Base-by-base conservation (phyloP, 2,113 vertebrate genomes). In the Eonycteris spelaea region DNA sequence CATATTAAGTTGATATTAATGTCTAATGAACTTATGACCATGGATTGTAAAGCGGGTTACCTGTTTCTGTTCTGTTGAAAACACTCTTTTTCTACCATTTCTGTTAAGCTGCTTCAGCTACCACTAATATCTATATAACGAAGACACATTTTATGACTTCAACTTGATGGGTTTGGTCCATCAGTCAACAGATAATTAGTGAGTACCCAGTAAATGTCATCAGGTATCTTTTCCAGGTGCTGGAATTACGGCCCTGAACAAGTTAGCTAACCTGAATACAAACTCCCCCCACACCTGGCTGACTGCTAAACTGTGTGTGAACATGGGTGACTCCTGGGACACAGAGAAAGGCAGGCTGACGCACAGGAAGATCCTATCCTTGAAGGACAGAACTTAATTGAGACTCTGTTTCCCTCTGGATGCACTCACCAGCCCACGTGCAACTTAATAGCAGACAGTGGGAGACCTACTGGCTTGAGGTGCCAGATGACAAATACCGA, bases 41-140 rank as follows among this genome's bases (percentile, higher is more conserved):
- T 12, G 33, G 65, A 57, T 40, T 91, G 40, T 71, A 21, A 30
- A 87, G 30, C 7, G 71, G 3, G 1, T 71, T 89, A 61, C 18
- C 80, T 55, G 21, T 2, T 80, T 71, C 70, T 53, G 11, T 5
- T 59, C n/a, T 78, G n/a, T 94, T 61, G 28, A 48, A 86, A 77
- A 96, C 10, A 55, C 26, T 80, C 43, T 51, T 73, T 91, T 73
- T 16, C n/a, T 87, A 67, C 73, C 30, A 65, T 61, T 61, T 15
- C 26, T 53, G 68, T 38, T 13, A 86, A 55, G 7, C 3, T 7
- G 78, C 10, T 92, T 90, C 33, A 59, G 84, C 30, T 63, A 67
- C 4, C 13, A 61, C 19, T 61, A 70, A 88, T 55, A 1, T 24
- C 30, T 77, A 35, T n/a, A 24, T 53, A 92, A 45, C 28, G 7